Evolutionary conservation across 1,140 invertebrate species (phyloP), one percentile per base, ranked within the genome.

Genomic region (Penaeus chinensis): DNA sequence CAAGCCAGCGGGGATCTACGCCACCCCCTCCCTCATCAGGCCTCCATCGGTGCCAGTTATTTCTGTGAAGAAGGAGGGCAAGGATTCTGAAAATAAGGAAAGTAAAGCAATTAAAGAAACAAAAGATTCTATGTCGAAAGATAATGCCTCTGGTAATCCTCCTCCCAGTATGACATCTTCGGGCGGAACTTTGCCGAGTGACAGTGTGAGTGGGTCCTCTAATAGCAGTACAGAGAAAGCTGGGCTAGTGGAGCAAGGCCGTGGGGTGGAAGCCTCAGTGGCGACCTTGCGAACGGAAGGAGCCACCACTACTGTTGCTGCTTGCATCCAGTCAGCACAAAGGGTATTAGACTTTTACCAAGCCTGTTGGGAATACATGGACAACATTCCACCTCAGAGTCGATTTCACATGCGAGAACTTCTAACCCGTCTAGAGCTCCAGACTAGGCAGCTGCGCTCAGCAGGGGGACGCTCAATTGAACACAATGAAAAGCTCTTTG

Each of bases 381-480:
- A 96, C 88, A 93, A 93, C 88, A 95, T 97, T 89, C 95, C 96
- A 27, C 96, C 97, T 24, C 96, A 97, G 91, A 95, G 96, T 47
- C 95, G 97, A 85, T 97, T 98, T 92, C 96, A 97, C 90, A 95
- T 98, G 91, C 95, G 96, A 18, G 97, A 98, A 91, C 93, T 98
- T 82, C 94, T 98, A 7, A 95, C 95, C 0, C 93, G 95, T 16
- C 93, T 99, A 37, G 97, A 98, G 91, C 93, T 94, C 3, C 96
- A 97, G 91, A 96, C 96, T 32, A 94, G 96, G 89, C 94, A 95
- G 90, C 91, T 97, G 83, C 94, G 96, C 74, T 95, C 95, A 3
- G 95, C 95, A 10, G 95, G 95, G 78, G 94, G 94, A 84, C 91
- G 91, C 47, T 91, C 89, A 61, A 91, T 91, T 42, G 91, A 81